Conservation (phyloP, 1,140 invertebrate species). For the Monomorium pharaonis region DNA sequence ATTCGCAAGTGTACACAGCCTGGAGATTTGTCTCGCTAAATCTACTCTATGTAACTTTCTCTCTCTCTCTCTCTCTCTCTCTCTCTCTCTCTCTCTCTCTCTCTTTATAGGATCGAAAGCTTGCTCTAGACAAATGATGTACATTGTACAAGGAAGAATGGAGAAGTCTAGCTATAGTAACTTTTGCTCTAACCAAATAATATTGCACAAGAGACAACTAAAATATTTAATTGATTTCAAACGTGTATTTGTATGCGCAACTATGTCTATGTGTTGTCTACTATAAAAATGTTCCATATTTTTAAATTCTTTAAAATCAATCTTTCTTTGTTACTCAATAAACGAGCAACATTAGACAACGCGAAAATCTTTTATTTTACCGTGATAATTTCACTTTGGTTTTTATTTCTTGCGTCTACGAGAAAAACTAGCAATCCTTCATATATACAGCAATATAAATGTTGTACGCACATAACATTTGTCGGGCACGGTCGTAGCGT, state of each 20-base stretch:
- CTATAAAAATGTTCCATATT: background rate
- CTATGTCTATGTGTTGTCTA: too few species aligned
- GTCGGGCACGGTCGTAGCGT: background rate
- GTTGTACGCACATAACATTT: constrained; percentile 19
- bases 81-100: background rate
- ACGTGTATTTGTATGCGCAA: background rate
- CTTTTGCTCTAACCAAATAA: background rate
- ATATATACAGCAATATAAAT: background rate
- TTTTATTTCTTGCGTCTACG: background rate
- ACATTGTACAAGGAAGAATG: background rate
- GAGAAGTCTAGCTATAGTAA: background rate
- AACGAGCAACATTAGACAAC: background rate
- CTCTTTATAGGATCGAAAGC: constrained; percentile 13
- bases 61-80: background rate
- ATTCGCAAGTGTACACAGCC: constrained; percentile 34
- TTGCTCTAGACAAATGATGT: constrained; percentile 23
- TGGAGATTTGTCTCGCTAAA: constrained; percentile 57
- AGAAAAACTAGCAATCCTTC: background rate
- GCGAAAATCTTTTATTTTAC: background rate
- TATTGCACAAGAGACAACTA: background rate
- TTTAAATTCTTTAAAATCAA: background rate
- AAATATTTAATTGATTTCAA: background rate
- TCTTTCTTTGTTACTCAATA: background rate
- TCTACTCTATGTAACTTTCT: constrained; percentile 25
- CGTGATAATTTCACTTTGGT: background rate